Base-by-base conservation (phyloP, 2,888 invertebrate species). In the Thelaira solivaga region DNA sequence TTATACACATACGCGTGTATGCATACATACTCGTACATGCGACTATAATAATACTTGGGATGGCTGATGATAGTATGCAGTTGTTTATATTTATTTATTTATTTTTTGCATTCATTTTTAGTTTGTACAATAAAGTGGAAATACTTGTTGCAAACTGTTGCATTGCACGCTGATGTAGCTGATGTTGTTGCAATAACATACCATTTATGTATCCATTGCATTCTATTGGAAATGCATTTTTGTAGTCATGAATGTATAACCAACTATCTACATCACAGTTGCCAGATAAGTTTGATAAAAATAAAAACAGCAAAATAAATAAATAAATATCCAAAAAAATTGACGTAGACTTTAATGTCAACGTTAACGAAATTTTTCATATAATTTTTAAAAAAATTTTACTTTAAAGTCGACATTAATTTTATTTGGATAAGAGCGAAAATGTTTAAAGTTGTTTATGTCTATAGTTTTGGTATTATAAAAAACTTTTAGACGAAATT, bases 101-200 rank as follows among this genome's bases (percentile, higher is more conserved):
- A 45, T 43, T 43, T 41, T 43, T 55, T 31, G 8, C 39, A 45
- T 55, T 64, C 39, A 13, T 39, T 41, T 39, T 65, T 55, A 13
- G 26, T 72, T 51, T 26, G 43, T 67, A 67, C 68, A 71, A 65
- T 69, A 81, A 79, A 80, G 77, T 80, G 68, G 80, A 81, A 77
- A 80, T 80, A 73, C 77, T 80, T 81, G 81, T 77, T 76, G 80
- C 67, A 78, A 75, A 78, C 69, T 78, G 69, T 78, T 78, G 78
- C 78, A 78, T 74, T 78, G 78, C 74, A 74, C 74, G 78, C 68
- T 77, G 72, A 41, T 67, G 59, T 51, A 26, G 49, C 39, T 68
- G 65, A 39, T 51, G 47, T 55, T 64, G 24, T 53, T 74, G 78
- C 78, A 78, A 74, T 74, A 71, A 55, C 65, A 78, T 78, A 53